A percentile compares a stretch with the other conserved stretches of the same genome.
phyloP scores from a whole-genome alignment of 2,797 vertebrate species.

The Dermochelys coriacea region DNA sequence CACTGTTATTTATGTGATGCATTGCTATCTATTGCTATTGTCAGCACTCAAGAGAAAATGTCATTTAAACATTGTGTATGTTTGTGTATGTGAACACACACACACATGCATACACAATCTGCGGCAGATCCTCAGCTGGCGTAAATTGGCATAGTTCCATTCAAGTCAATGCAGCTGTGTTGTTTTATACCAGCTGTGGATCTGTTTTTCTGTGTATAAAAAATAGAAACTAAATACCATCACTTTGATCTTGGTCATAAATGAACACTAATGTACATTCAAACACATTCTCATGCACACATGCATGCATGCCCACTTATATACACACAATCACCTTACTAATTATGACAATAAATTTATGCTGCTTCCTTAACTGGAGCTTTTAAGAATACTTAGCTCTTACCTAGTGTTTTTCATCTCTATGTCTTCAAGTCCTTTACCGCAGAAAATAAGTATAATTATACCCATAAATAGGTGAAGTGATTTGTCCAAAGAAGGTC shows the following conservation, averaged over 20 bases:
- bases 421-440: conserved; percentile 30
- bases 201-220: conserved; percentile 26
- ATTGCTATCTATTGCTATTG: not conserved
- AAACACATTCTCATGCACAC: not conserved
- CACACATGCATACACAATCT: not conserved
- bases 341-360: not conserved
- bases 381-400: conserved; percentile 28
- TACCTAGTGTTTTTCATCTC: conserved; percentile 20
- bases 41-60: not conserved
- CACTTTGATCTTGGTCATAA: conserved; percentile 25
- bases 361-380: conserved; percentile 16
- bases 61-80: not conserved
- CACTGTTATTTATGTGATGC: not conserved
- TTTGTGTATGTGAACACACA: not conserved
- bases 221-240: conserved; percentile 43
- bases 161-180: conserved; percentile 40
- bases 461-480: conserved; percentile 18
- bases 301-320: not conserved
- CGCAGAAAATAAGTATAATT: conserved; percentile 21
- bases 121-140: conserved; percentile 55
- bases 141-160: conserved; percentile 29
- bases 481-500: conserved; percentile 27
- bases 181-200: conserved; percentile 42
- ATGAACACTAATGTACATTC: not conserved
- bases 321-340: not conserved